A percentile compares a stretch with the other conserved stretches of the same genome.
Conservation (phyloP, 2,888 invertebrate genomes). For the Brassicogethes aeneus region DNA sequence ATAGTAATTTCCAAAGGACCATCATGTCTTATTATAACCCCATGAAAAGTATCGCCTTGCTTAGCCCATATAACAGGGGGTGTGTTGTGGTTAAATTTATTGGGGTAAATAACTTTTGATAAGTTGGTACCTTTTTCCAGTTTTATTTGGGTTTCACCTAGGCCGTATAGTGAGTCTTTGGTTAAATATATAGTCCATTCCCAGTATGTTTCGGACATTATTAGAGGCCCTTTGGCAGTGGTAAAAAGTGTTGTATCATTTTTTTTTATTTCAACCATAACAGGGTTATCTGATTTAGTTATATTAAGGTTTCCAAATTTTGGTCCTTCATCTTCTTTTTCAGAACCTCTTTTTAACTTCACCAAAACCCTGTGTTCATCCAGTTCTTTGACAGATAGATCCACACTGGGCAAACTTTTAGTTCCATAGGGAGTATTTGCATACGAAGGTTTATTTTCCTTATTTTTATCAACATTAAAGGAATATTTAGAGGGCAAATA, state of each 20-base stretch:
- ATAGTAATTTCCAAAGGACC: slow-evolving; percentile 49
- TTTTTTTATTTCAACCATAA: slow-evolving; percentile 25
- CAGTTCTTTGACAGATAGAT: slow-evolving; percentile 20
- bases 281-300: slow-evolving; percentile 9
- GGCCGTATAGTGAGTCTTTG: slow-evolving; percentile 46
- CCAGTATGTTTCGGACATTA: slow-evolving; percentile 52
- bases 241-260: slow-evolving; percentile 38
- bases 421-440: not conserved
- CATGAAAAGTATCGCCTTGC: slow-evolving; percentile 46
- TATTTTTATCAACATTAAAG: slow-evolving; percentile 18
- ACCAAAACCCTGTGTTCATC: slow-evolving; percentile 19
- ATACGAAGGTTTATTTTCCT: not conserved
- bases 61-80: slow-evolving; percentile 48
- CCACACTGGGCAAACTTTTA: not conserved
- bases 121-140: slow-evolving; percentile 31
- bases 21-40: slow-evolving; percentile 44
- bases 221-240: slow-evolving; percentile 49
- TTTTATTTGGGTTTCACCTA: slow-evolving; percentile 43
- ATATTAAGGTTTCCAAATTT: slow-evolving; percentile 13
- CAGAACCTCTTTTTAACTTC: slow-evolving; percentile 17
- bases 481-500: slow-evolving; percentile 33
- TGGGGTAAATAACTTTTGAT: slow-evolving; percentile 42
- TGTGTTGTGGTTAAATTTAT: slow-evolving; percentile 39
- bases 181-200: slow-evolving; percentile 50
- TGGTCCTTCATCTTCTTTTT: slow-evolving; percentile 6